phyloP scores from a whole-genome alignment of 30 jellyfish, hydroid and myxozoan genomes.

The Mastigias papua region DNA sequence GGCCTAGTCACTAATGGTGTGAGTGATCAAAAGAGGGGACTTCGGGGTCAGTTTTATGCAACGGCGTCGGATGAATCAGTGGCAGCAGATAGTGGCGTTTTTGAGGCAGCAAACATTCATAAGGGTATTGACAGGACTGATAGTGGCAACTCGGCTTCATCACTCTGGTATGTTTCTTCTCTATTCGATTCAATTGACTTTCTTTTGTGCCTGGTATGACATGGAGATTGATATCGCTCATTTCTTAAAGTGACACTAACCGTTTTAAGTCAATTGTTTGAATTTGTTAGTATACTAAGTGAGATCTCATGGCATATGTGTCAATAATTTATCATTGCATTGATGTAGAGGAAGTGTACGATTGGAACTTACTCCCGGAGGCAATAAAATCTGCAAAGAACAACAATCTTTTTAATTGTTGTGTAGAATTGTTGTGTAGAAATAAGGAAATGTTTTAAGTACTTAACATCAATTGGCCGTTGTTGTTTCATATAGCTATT shows the following conservation, averaged over 20 bases:
- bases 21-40: slow-evolving; percentile 52
- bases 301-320: not conserved
- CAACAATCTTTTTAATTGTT: not conserved
- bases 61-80: slow-evolving; percentile 98
- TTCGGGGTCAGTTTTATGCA: slow-evolving; percentile 79
- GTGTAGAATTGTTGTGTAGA: too few species aligned
- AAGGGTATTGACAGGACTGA: slow-evolving; percentile 46
- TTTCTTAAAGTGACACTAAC: too few species aligned
- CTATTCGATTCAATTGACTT: too few species aligned
- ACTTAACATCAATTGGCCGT: too few species aligned
- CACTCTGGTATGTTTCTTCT: slow-evolving; percentile 39
- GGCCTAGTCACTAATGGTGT: slow-evolving; percentile 61
- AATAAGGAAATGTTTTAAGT: too few species aligned
- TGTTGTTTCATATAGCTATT: too few species aligned
- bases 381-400: not conserved
- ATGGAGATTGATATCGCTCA: too few species aligned
- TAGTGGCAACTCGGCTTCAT: slow-evolving; percentile 71
- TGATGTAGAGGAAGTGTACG: not conserved
- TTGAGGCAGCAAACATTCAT: slow-evolving; percentile 84
- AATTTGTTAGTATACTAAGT: not conserved
- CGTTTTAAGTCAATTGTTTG: too few species aligned
- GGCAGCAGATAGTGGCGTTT: slow-evolving; percentile 99
- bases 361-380: not conserved
- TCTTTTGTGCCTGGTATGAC: not conserved
- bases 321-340: not conserved